Evolutionary conservation across 2,797 vertebrate genomes (phyloP), one percentile per base, ranked within the genome.

Genomic region (Apodemus agrarius): DNA sequence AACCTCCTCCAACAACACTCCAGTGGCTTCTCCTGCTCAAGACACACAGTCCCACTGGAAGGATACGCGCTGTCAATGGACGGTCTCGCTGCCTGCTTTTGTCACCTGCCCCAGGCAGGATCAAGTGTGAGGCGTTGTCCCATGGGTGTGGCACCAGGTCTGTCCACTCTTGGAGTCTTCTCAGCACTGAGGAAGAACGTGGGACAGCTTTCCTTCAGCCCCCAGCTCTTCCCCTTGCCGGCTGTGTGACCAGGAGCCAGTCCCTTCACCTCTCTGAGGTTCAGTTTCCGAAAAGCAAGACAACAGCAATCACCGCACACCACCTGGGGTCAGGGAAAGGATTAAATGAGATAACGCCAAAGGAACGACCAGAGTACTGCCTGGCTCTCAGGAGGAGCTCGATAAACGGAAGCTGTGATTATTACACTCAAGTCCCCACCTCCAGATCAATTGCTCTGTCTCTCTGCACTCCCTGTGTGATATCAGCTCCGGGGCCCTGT

Each of bases 291-390:
- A 61, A 91, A 37, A 91, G 89, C 21, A 91, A 88, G 54, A 75
- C 17, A 13, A 14, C 1, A 79, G 52, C 87, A 63, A 46, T 59
- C 1, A 31, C 11, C n/a, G 7, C 59, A 49, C 52, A 4, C 76
- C 80, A 76, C 91, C 86, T 0, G 10, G 59, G 69, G 81, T 6
- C 34, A 2, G 63, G 3, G 61, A 89, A 57, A 93, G 81, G 89
- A 89, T 97, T 94, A 90, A 93, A 87, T 96, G 95, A 96, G 96
- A 94, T 95, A 93, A 93, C 29, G 59, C 75, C 57, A 24, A 69
- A 12, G 26, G 75, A 93, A 83, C 0, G 6, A 59, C 75, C 74
- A 22, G 49, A n/a, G 4, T 52, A 86, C 69, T 86, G 78, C 74
- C 89, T 65, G 63, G 46, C 93, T 94, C 90, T 12, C 82, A 84